Base-by-base conservation (phyloP, 2,888 invertebrate species). In the Orthosia gothica region DNA sequence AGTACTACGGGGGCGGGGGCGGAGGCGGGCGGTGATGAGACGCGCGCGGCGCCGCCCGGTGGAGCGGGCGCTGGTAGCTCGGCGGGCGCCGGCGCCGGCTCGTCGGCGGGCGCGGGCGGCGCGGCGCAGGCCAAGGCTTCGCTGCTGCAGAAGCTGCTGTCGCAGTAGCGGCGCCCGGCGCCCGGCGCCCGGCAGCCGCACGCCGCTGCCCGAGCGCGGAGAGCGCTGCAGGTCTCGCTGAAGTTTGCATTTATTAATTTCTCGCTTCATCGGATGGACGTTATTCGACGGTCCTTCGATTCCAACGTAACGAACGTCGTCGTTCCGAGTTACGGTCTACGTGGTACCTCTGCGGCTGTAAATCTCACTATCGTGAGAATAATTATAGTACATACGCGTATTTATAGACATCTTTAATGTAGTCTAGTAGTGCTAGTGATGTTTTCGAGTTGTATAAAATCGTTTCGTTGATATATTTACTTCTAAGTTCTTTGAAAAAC, bases 71-170 rank as follows among this genome's bases (percentile, higher is more conserved):
- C 85, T 85, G 82, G 83, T 40, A 40, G 40, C 40, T 40, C 40
- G 72, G 64, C 47, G 45, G 65, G 59, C 1, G 47, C 55, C 5
- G 62, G 49, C 11, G 49, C 23, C 49, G 26, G 40, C 23, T 11
- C n/a, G n/a, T 85, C 80, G 81, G 4, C 40, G 9, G 4, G 5
- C 74, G 69, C 13, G 54, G 69, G 52, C 26, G 20, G 62, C 23
- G 86, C 88, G 85, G 87, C 91, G 83, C 58, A 59, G 40, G 87
- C 88, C 96, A 98, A 97, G 94, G 98, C 98, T 89, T 98, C 98
- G 93, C 97, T 98, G 94, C 97, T 98, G 91, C 98, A 98, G 97
- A 98, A 98, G 96, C 97, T 98, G 93, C 97, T 99, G 92, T 98
- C 98, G 89, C 98, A 98, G 97, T 98, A 97, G 97, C 73, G 70